Conservation (phyloP, 1,140 invertebrate genomes). For the Drosophila santomea region DNA sequence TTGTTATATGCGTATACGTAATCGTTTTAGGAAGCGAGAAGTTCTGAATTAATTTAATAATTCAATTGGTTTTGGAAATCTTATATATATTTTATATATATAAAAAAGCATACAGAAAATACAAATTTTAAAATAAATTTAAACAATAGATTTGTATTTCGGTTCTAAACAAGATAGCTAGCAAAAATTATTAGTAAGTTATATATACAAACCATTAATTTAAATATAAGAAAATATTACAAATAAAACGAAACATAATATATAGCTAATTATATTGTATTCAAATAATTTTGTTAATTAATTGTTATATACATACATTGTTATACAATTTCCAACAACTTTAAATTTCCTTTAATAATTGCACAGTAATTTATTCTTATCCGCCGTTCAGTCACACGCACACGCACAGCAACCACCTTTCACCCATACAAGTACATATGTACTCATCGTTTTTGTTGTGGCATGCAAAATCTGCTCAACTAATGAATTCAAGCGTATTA, state of each 20-base stretch:
- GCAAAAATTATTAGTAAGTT: too few species aligned
- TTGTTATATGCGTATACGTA: conserved; percentile 25
- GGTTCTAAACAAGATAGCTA: too few species aligned
- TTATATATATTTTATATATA: too few species aligned
- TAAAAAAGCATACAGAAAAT: too few species aligned
- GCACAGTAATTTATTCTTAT: conserved; percentile 40
- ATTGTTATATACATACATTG: neutral
- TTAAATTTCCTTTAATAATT: conserved; percentile 52
- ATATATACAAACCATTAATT: too few species aligned
- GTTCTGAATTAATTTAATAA: neutral
- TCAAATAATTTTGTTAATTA: too few species aligned
- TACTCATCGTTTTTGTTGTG: conserved; percentile 55
- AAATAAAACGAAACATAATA: too few species aligned
- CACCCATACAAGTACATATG: conserved; percentile 7
- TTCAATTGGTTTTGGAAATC: neutral
- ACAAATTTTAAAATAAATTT: too few species aligned
- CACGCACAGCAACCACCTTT: neutral
- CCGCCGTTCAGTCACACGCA: neutral
- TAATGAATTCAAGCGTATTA: conserved; percentile 84
- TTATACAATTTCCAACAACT: neutral
- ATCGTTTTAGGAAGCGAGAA: neutral
- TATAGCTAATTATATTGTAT: too few species aligned
- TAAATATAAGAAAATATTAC: too few species aligned
- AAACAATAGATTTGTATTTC: too few species aligned
- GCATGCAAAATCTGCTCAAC: conserved; percentile 80